phyloP scores from a whole-genome alignment of 1,140 invertebrate species.

The Apolygus lucorum region DNA sequence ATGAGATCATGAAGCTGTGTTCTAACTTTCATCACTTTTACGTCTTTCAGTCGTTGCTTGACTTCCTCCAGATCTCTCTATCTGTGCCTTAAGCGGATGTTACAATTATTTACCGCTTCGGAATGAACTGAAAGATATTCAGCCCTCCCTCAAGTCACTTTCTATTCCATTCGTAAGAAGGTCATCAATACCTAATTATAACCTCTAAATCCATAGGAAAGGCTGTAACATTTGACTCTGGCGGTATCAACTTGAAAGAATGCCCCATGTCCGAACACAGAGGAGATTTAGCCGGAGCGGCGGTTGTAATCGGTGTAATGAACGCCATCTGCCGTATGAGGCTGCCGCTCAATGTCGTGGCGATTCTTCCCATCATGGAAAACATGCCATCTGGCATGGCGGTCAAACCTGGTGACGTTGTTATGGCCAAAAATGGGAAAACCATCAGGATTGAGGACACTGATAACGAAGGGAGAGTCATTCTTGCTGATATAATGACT shows the following conservation, averaged over 20 bases:
- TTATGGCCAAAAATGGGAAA: slow-evolving; percentile 72
- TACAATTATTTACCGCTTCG: too few species aligned
- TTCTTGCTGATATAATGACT: slow-evolving; percentile 77
- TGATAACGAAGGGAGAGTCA: slow-evolving; percentile 77
- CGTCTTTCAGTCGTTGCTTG: too few species aligned
- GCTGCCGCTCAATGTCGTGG: slow-evolving; percentile 60
- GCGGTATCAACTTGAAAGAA: slow-evolving; percentile 75
- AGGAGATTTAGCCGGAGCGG: slow-evolving; percentile 65
- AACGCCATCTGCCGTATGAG: slow-evolving; percentile 58
- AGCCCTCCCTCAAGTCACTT: too few species aligned
- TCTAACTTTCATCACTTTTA: too few species aligned
- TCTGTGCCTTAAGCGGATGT: too few species aligned
- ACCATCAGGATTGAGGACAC: slow-evolving; percentile 79
- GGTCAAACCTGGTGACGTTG: slow-evolving; percentile 77
- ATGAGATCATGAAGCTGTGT: too few species aligned
- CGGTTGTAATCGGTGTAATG: slow-evolving; percentile 60
- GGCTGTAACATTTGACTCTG: slow-evolving; percentile 82
- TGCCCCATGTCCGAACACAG: slow-evolving; percentile 71
- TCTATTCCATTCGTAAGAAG: too few species aligned
- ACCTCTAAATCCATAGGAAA: slow-evolving; percentile 54
- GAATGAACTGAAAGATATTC: too few species aligned
- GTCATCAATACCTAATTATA: too few species aligned
- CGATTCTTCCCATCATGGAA: slow-evolving; percentile 74
- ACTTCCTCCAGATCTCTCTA: too few species aligned
- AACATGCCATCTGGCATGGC: slow-evolving; percentile 76